Evolutionary conservation across 2,113 vertebrate species (phyloP).

Genomic region (Malaclemys terrapin): DNA sequence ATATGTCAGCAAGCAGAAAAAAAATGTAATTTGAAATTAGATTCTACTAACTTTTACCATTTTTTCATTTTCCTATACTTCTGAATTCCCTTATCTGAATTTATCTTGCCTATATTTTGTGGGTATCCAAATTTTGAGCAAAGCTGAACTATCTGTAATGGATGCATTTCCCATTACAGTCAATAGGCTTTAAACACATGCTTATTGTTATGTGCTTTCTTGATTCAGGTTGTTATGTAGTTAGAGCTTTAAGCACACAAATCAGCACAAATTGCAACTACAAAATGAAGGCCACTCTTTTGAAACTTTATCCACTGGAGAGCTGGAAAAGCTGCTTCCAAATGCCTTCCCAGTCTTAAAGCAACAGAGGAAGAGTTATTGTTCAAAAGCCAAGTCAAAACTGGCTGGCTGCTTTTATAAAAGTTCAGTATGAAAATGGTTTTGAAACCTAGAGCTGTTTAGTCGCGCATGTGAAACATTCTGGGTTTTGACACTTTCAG

Average conservation of each 20-base stretch:
- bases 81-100: not conserved
- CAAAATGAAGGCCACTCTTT: not conserved
- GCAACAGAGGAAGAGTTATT: not conserved
- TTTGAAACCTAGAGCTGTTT: not conserved
- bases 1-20: not conserved
- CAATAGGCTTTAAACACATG: not conserved
- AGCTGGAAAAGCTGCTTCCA: not conserved
- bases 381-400: not conserved
- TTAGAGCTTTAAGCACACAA: not conserved
- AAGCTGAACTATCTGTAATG: not conserved
- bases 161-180: not conserved
- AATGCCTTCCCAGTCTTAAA: not conserved
- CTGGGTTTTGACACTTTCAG: not conserved
- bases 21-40: not conserved
- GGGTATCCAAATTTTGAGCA: not conserved
- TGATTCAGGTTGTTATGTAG: not conserved
- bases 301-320: not conserved
- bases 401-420: not conserved
- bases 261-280: not conserved
- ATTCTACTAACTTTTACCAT: not conserved
- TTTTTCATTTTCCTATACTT: not conserved
- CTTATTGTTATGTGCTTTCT: not conserved
- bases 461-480: not conserved
- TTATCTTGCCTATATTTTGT: not conserved
- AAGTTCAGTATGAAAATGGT: not conserved